Percentiles rank a stretch among this genome's conserved stretches.
Conservation (phyloP, 2,113 vertebrate genomes). For the Polypterus bichir region DNA sequence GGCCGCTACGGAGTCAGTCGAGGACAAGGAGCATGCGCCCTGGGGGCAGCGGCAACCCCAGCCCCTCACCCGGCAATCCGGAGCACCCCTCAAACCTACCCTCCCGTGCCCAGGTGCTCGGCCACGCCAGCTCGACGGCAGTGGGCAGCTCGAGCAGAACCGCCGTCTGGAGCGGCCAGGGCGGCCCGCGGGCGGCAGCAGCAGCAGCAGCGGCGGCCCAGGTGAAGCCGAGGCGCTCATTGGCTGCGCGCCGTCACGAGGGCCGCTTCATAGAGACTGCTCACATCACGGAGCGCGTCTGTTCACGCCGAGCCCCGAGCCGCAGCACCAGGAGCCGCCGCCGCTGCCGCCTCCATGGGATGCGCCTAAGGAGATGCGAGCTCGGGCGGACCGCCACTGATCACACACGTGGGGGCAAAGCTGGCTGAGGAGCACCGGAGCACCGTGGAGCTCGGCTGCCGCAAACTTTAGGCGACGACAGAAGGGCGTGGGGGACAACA, state of each 20-base stretch:
- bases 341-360: conserved; percentile 16
- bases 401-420: background rate
- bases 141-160: too few species aligned
- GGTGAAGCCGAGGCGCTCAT: conserved; percentile 43
- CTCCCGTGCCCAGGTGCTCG: too few species aligned
- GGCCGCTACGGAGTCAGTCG: too few species aligned
- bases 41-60: too few species aligned
- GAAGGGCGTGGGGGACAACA: conserved; percentile 1
- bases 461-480: too few species aligned
- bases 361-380: background rate
- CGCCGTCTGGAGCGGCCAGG: too few species aligned
- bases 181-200: conserved; percentile 18
- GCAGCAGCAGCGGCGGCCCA: conserved; percentile 52
- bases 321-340: conserved; percentile 5
- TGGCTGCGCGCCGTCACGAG: conserved; percentile 62
- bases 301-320: conserved; percentile 17
- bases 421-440: conserved; percentile 11
- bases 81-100: too few species aligned
- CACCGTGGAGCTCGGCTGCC: background rate
- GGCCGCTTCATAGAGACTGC: conserved; percentile 25
- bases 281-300: background rate
- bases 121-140: too few species aligned
- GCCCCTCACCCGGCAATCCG: too few species aligned
- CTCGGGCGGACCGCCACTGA: background rate
- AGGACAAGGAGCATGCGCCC: too few species aligned